These are phyloP conservation scores for Macropis europaea DNA, from an alignment of 2,888 invertebrate species.

Conservation along the genomic window DNA sequence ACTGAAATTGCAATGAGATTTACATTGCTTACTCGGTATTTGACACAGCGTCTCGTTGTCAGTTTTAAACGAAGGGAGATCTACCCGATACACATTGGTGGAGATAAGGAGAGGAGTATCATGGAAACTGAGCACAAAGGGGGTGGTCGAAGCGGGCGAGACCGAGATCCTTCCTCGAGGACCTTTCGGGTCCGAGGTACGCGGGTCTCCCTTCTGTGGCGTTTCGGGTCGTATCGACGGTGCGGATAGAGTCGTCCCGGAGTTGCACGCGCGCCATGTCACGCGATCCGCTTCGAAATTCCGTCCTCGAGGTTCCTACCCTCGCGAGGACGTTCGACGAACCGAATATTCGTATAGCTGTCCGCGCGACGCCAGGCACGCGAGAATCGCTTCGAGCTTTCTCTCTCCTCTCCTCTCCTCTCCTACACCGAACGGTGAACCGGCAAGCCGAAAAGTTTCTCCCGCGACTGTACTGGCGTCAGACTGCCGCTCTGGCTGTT, in stretches of 20 bases:
- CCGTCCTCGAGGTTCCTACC: background rate
- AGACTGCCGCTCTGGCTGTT: slow-evolving; percentile 78
- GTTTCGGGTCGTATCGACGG: too few species aligned
- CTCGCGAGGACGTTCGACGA: background rate
- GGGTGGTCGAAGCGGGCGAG: too few species aligned
- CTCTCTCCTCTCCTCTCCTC: background rate
- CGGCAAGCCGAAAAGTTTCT: slow-evolving; percentile 51
- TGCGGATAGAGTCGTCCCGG: slow-evolving; percentile 17
- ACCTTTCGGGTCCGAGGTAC: too few species aligned
- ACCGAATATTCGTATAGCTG: background rate
- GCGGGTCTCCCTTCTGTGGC: too few species aligned
- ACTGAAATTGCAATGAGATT: too few species aligned
- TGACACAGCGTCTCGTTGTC: too few species aligned
- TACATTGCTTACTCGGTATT: too few species aligned
- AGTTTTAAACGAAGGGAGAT: too few species aligned
- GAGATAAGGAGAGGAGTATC: too few species aligned
- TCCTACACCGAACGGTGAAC: background rate
- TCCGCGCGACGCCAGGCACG: background rate
- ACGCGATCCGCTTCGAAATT: slow-evolving; percentile 25
- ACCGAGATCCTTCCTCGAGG: too few species aligned
- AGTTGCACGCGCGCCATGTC: slow-evolving; percentile 7
- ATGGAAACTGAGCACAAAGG: too few species aligned
- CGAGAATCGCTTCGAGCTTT: background rate
- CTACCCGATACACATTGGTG: too few species aligned
- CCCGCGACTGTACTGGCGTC: slow-evolving; percentile 78